Base-by-base conservation (phyloP, 2,888 invertebrate genomes). In the Parapristionchus giblindavisi region DNA sequence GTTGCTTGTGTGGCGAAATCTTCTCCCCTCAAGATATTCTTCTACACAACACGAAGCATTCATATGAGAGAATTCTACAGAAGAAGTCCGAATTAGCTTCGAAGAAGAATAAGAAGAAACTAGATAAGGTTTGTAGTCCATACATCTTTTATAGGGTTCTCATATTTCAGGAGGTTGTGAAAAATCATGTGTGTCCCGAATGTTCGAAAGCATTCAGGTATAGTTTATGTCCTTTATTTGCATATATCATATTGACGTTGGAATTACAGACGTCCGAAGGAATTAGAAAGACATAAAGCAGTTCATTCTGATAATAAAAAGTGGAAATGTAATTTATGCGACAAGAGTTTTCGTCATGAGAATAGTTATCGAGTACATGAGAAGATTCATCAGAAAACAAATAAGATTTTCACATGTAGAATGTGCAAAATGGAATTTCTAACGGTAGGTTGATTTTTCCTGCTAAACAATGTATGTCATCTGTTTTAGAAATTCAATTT, bases 1-100 rank as follows among this genome's bases (percentile, higher is more conserved):
- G 68, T 52, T 68, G 68, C 29, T 27, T 36, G 14, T 68, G 68
- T 36, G 68, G 52, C 34, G 68, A 68, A 27, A 52, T 68, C 27
- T 68, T 68, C 34, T 51, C 52, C 8, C 68, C 68, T n/a, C 34
- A 21, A 3, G 51, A 51, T 68, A 32, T 51, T 8, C n/a, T 52
- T 21, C 1, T n/a, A 32, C 68, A 68, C 29, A 32, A 40, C 34
- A 17, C 4, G 14, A 17, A 6, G 11, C 68, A 68, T 36, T 2
- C 3, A 21, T 68, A 68, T 24, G 34, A 52, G 27, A 21, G 34
- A 3, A 5, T 52, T n/a, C 14, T 68, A 3, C 21, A 68, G 68
- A 68, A n/a, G 36, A 68, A 68, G n/a, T 36, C n/a, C 24, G 48
- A 65, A 17, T 43, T 34, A 1, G 43, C 65, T 14, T 48, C 8